Evolutionary conservation across 2,888 invertebrate genomes (phyloP).

Genomic region (Deilephila porcellus): DNA sequence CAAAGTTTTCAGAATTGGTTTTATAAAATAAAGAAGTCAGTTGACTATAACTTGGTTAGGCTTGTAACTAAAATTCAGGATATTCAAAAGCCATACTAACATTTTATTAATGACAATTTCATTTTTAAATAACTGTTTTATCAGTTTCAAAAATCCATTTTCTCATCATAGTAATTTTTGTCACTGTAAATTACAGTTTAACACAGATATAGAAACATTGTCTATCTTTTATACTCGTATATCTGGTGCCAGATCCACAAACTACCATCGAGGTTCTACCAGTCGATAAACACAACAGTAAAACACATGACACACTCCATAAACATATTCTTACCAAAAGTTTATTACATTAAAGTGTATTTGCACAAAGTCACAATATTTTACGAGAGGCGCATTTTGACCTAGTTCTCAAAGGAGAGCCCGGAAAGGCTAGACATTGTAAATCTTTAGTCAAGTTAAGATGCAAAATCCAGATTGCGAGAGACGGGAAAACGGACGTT

Average conservation of each 20-base stretch:
- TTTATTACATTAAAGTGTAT: conserved; percentile 15
- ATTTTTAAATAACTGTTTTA: too few relatives aligned
- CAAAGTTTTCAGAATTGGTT: too few relatives aligned
- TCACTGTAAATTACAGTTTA: too few relatives aligned
- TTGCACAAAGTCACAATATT: conserved; percentile 26
- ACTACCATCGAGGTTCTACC: background rate
- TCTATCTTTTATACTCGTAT: background rate
- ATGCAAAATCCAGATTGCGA: conserved; percentile 18
- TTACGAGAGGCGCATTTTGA: conserved; percentile 15
- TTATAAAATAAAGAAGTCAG: too few relatives aligned
- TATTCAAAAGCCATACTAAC: too few relatives aligned
- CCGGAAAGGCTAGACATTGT: conserved; percentile 19
- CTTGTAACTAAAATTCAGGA: too few relatives aligned
- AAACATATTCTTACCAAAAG: conserved; percentile 4
- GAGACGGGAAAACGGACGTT: background rate
- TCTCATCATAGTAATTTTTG: too few relatives aligned
- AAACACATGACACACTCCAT: background rate
- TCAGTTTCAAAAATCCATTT: too few relatives aligned
- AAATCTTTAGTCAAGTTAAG: conserved; percentile 25
- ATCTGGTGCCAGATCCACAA: background rate
- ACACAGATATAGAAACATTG: too few relatives aligned
- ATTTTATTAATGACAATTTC: too few relatives aligned
- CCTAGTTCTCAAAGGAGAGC: conserved; percentile 16
- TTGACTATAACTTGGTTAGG: too few relatives aligned
- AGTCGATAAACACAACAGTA: background rate